Evolutionary conservation across 2,113 vertebrate species (phyloP), one percentile per base, ranked within the genome.

Genomic region (Halichoerus grypus): DNA sequence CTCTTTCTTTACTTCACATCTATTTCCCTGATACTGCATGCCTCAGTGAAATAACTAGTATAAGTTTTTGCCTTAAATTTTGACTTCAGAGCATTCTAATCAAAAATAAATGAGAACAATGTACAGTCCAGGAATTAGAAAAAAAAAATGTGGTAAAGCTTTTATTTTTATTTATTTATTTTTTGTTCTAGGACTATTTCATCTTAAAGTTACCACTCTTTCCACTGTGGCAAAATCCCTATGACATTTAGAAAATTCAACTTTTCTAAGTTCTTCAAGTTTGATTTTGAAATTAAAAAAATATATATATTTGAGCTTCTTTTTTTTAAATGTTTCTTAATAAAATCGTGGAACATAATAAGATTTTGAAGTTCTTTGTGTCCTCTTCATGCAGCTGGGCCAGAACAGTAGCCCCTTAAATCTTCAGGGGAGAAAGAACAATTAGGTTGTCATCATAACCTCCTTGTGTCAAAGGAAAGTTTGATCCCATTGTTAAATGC

Each of bases 341-440:
- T 18, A 24, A 28, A 2, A 74, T 0, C 14, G 9, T 15, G 9
- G n/a, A 81, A 19, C 28, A 31, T 53, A 46, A 53, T 53, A 39
- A 76, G 31, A 91, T 94, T 63, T 96, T 96, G 79, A 97, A 96
- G 74, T 96, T 92, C 76, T 97, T 98, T 97, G 79, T 24, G 57
- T 97, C 76, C 55, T 95, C 63, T 85, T 94, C 51, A 2, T 96
- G 96, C 71, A 91, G 1, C 49, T 91, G 12, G 69, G 39, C 16
- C 76, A 95, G 39, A 74, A 28, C 42, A 97, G 90, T 96, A 97
- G 89, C 95, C 42, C 96, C 85, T 92, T 81, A 72, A 7, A 71
- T 86, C 15, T 80, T 96, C 96, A 77, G 88, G 92, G 39, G 11
- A 86, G 97, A 97, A 96, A 42, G 59, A 51, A 72, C 85, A 97